phyloP scores from a whole-genome alignment of 2,888 invertebrate species.

The Melangyna quadrimaculata region DNA sequence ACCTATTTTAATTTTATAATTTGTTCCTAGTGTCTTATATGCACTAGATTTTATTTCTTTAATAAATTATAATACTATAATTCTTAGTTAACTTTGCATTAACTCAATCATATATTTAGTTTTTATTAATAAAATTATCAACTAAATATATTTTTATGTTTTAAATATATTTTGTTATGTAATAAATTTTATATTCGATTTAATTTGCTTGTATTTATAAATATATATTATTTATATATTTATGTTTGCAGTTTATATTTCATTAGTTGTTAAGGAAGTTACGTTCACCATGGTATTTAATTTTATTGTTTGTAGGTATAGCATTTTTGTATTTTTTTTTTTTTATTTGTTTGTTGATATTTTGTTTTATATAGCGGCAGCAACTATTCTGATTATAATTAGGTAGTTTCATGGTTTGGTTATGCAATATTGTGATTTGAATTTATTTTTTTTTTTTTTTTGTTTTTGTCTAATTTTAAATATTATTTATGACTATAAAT shows the following conservation, averaged over 20 bases:
- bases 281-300: slow-evolving; percentile 16
- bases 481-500: slow-evolving; percentile 59
- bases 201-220: slow-evolving; percentile 67
- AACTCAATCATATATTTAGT: slow-evolving; percentile 31
- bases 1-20: slow-evolving; percentile 12
- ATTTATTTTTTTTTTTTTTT: slow-evolving; percentile 10
- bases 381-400: slow-evolving; percentile 50
- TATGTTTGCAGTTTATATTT: slow-evolving; percentile 67
- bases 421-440: slow-evolving; percentile 34
- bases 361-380: slow-evolving; percentile 69
- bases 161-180: slow-evolving; percentile 34
- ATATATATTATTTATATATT: slow-evolving; percentile 63
- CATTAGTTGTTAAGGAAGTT: slow-evolving; percentile 59
- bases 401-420: slow-evolving; percentile 27
- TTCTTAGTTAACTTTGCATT: slow-evolving; percentile 13
- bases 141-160: background rate
- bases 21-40: background rate
- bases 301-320: slow-evolving; percentile 34
- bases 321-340: slow-evolving; percentile 19
- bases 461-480: slow-evolving; percentile 36
- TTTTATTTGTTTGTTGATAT: background rate
- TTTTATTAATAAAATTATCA: background rate
- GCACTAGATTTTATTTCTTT: background rate
- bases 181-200: slow-evolving; percentile 42
- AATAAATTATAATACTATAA: background rate